Percentiles rank a stretch among this genome's conserved stretches.
Evolutionary conservation across 1,140 invertebrate species (phyloP).

Genomic region (Bombus turneri): DNA sequence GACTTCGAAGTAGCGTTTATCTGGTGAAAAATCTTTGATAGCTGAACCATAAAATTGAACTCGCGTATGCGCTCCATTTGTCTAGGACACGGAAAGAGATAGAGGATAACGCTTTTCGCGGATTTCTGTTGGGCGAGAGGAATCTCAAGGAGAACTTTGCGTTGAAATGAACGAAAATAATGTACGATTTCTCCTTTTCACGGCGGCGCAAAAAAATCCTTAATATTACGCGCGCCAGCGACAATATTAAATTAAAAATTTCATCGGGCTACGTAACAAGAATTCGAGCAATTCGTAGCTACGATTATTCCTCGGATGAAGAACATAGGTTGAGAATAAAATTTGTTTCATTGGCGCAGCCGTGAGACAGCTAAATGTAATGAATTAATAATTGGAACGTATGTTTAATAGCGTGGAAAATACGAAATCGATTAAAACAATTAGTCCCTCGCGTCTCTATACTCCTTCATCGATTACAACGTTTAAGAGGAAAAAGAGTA

Average conservation of each 20-base stretch:
- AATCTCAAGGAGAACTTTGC: slow-evolving; percentile 14
- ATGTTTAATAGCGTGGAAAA: background rate
- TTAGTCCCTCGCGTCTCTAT: background rate
- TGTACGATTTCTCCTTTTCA: slow-evolving; percentile 22
- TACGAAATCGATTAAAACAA: background rate
- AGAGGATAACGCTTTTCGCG: slow-evolving; percentile 4
- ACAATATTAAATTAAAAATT: slow-evolving; percentile 36
- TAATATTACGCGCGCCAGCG: slow-evolving; percentile 29
- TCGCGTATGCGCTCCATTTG: slow-evolving; percentile 4
- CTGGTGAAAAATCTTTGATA: background rate
- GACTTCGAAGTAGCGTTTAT: too few species aligned
- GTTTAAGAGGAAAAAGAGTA: background rate
- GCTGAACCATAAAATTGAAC: background rate
- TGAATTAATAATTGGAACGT: too few species aligned
- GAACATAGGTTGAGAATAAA: background rate
- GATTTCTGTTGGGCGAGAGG: background rate
- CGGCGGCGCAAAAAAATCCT: background rate
- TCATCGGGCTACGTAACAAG: background rate
- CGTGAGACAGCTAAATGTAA: too few species aligned
- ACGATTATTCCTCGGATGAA: too few species aligned
- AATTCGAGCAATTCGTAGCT: background rate
- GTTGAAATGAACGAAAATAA: slow-evolving; percentile 54
- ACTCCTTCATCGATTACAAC: background rate
- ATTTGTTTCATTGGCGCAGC: too few species aligned
- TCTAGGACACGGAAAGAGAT: slow-evolving; percentile 10